Evolutionary conservation across 1,140 invertebrate genomes (phyloP).

Genomic region (Oppia nitens): DNA sequence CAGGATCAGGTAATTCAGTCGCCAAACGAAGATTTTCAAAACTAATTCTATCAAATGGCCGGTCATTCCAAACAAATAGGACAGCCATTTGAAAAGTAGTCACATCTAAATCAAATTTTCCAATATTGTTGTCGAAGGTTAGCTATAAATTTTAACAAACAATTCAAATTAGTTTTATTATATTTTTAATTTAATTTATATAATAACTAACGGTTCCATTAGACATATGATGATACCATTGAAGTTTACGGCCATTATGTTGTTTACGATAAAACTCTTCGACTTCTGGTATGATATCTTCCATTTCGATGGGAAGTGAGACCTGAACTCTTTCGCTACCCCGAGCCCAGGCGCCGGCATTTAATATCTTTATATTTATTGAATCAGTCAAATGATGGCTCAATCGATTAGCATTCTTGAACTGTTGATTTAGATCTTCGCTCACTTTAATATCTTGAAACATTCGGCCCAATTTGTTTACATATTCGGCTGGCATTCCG

Average conservation of each 20-base stretch:
- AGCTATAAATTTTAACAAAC: slow-evolving; percentile 42
- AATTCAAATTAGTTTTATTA: slow-evolving; percentile 13
- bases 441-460: slow-evolving; percentile 96
- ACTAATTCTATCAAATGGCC: slow-evolving; percentile 71
- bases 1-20: slow-evolving; percentile 88
- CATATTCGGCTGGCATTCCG: slow-evolving; percentile 98
- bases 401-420: slow-evolving; percentile 36
- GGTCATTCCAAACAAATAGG: slow-evolving; percentile 96
- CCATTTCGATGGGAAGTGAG: slow-evolving; percentile 84
- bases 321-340: slow-evolving; percentile 85
- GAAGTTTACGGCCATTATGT: slow-evolving; percentile 91
- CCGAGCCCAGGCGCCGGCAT: slow-evolving; percentile 92
- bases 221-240: slow-evolving; percentile 99
- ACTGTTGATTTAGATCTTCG: slow-evolving; percentile 91
- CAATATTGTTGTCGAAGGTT: slow-evolving; percentile 79
- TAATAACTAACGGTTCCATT: slow-evolving; percentile 63
- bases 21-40: slow-evolving; percentile 90
- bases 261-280: slow-evolving; percentile 53
- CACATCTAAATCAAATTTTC: slow-evolving; percentile 92
- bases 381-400: slow-evolving; percentile 27
- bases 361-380: slow-evolving; percentile 66
- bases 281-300: slow-evolving; percentile 92
- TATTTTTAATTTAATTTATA: slow-evolving; percentile 8
- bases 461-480: slow-evolving; percentile 80
- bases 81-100: slow-evolving; percentile 99